These are phyloP conservation scores for Stenurella melanura DNA, from an alignment of 2,888 invertebrate genomes.

Conservation along the genomic window DNA sequence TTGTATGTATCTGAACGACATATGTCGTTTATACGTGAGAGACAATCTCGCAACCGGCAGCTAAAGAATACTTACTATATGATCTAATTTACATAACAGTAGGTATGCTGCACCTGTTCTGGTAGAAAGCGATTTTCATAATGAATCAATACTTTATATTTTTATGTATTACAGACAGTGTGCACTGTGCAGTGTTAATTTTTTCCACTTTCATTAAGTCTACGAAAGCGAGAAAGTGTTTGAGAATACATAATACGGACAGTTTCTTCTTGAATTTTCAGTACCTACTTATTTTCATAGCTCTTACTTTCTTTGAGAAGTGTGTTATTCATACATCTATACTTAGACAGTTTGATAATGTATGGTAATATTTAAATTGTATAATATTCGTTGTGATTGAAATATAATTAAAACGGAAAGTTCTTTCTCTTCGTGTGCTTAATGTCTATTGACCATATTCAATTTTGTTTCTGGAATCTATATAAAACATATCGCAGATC, in stretches of 20 bases:
- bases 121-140: not conserved
- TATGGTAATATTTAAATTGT: not conserved
- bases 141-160: not conserved
- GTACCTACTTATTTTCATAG: not conserved
- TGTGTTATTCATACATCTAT: not conserved
- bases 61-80: not conserved
- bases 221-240: slow-evolving; percentile 2
- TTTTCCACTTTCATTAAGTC: not conserved
- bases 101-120: not conserved
- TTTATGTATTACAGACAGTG: not conserved
- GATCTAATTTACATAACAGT: not conserved
- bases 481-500: too few species aligned
- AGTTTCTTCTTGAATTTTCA: slow-evolving; percentile 5
- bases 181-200: not conserved
- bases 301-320: not conserved
- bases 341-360: not conserved
- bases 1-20: too few species aligned
- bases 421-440: not conserved
- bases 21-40: too few species aligned
- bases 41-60: too few species aligned
- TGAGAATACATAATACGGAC: not conserved
- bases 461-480: not conserved
- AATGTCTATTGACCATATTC: not conserved
- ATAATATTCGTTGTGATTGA: not conserved
- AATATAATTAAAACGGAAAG: not conserved